Evolutionary conservation across 64 coral and sea anemone genomes (phyloP).

Genomic region (Orbicella faveolata): DNA sequence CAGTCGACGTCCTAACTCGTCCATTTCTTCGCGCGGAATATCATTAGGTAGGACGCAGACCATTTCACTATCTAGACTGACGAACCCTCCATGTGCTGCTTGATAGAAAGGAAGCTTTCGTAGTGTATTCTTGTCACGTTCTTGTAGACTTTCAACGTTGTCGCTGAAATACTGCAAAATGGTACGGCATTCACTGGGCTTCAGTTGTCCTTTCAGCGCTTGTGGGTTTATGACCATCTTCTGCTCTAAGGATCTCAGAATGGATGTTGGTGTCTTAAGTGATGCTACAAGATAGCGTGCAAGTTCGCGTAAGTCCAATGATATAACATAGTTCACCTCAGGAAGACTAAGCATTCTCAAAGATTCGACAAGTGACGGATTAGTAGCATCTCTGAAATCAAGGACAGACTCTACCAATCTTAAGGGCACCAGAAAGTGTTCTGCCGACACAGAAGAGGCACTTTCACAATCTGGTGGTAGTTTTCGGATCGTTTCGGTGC

Average conservation of each 20-base stretch:
- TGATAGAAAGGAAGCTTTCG: constrained; percentile 37
- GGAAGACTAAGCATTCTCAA: constrained; percentile 13
- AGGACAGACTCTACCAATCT: constrained; percentile 27
- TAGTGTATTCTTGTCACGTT: not conserved
- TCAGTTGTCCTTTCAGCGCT: not conserved
- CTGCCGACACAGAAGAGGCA: not conserved
- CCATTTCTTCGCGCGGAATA: constrained; percentile 25
- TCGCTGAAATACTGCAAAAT: constrained; percentile 43
- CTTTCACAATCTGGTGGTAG: not conserved
- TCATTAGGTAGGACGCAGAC: constrained; percentile 1
- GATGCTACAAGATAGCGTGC: constrained; percentile 26
- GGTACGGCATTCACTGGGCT: not conserved
- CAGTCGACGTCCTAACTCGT: not conserved
- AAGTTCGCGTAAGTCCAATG: not conserved
- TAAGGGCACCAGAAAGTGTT: constrained; percentile 33
- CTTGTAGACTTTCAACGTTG: not conserved
- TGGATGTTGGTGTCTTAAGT: not conserved
- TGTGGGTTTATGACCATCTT: not conserved
- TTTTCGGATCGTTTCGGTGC: constrained; percentile 1
- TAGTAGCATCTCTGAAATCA: not conserved
- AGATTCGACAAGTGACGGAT: not conserved
- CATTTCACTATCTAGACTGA: not conserved
- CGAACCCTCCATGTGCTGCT: not conserved
- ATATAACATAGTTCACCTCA: constrained; percentile 16
- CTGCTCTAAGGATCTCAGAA: not conserved